Evolutionary conservation across 2,113 vertebrate species (phyloP), one percentile per base, ranked within the genome.

Genomic region (Apodemus speciosus): DNA sequence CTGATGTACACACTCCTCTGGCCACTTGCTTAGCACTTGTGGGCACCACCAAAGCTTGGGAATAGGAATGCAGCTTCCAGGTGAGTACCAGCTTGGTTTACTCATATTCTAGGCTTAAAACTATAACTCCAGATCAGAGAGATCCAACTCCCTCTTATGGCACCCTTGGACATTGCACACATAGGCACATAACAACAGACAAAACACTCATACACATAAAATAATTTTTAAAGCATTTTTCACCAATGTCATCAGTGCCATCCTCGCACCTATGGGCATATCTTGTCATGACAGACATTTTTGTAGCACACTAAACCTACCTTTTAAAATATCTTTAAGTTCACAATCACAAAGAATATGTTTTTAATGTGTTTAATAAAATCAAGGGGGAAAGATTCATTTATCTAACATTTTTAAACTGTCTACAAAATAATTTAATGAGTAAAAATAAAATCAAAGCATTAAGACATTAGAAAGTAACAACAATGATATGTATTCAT

Each of bases 361-460:
- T 81, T 13, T 53, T 56, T 56, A 56, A n/a, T 62, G 60, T 62
- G 23, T 62, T 62, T 62, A 25, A 89, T 79, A 62, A 62, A 79
- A 77, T 72, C 53, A 56, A 6, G 72, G 81, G 87, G 38, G 81
- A 79, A 85, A 85, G 9, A 1, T 5, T 53, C 38, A 40, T 88
- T 32, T 56, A 84, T 53, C 11, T 73, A 25, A 16, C 93, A 94
- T 58, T 38, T 88, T 85, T 32, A 43, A 96, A 73, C 35, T 83
- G 6, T 62, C 2, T 77, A 21, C 16, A 88, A 88, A 93, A 60
- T 72, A 79, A 85, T 27, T 66, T 6, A 51, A 46, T 27, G 60
- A 60, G 21, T 60, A 60, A 60, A 23, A 81, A 90, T 18, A 58
- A 92, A 83, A 87, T 8, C 20, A 94, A 90, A 93, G 43, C 30